Evolutionary conservation across 2,888 invertebrate species (phyloP).

Genomic region (Lamellibrachia satsuma): DNA sequence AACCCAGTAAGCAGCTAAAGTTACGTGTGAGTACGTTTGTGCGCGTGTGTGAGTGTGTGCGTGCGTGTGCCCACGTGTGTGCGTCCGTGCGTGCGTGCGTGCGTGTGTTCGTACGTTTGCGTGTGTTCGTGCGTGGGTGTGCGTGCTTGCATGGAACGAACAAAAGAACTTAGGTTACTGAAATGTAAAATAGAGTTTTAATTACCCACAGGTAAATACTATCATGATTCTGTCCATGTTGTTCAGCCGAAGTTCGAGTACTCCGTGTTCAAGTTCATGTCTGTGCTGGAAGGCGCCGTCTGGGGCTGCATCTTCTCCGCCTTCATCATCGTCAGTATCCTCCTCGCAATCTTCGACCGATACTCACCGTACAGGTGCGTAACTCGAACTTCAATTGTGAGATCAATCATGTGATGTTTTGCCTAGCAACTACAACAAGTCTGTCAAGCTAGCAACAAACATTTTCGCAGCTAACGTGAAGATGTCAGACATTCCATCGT

Average conservation of each 20-base stretch:
- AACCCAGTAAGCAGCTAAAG: no score
- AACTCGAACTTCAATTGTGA: not conserved
- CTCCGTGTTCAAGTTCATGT: conserved; percentile 94
- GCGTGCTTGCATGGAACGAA: no score
- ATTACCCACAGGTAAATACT: no score
- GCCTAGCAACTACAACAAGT: no score
- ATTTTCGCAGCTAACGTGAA: no score
- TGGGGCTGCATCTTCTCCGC: conserved; percentile 82
- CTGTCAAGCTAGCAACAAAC: no score
- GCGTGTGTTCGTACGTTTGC: not conserved
- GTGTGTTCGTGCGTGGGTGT: not conserved
- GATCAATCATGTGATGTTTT: no score
- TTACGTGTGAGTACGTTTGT: not conserved
- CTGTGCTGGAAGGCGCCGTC: conserved; percentile 93
- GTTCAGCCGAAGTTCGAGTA: conserved; percentile 80
- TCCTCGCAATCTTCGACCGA: conserved; percentile 96
- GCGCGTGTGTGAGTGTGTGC: not conserved
- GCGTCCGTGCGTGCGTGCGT: not conserved
- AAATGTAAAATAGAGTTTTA: no score
- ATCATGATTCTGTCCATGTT: not conserved
- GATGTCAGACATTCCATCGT: no score
- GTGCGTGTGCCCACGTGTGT: not conserved
- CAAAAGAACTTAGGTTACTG: no score
- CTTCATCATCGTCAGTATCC: conserved; percentile 69
- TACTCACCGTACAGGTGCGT: conserved; percentile 79